phyloP scores from a whole-genome alignment of 2,797 vertebrate genomes.

The Argya squamiceps region DNA sequence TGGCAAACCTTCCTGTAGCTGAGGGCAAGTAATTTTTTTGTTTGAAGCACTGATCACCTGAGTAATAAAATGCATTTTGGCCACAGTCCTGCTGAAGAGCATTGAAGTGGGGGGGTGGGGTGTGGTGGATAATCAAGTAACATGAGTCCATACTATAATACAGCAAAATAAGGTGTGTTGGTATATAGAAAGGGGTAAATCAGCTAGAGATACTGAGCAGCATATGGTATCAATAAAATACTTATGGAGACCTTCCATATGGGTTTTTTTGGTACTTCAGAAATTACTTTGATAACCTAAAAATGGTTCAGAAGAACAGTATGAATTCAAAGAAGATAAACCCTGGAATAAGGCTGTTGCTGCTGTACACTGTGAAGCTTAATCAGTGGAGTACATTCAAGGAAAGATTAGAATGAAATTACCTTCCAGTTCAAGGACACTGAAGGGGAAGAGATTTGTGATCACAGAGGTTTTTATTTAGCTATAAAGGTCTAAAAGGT shows the following conservation, averaged over 20 bases:
- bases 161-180: neutral
- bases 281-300: neutral
- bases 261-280: neutral
- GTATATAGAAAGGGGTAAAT: neutral
- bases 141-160: neutral
- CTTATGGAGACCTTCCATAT: neutral
- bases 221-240: neutral
- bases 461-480: neutral
- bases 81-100: neutral
- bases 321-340: neutral
- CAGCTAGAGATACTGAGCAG: neutral
- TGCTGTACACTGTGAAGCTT: neutral
- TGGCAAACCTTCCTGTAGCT: neutral
- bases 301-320: neutral
- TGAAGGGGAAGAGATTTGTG: neutral
- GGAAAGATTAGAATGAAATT: neutral
- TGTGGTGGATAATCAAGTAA: neutral
- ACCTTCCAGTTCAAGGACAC: neutral
- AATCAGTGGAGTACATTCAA: neutral
- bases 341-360: neutral
- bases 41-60: neutral
- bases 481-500: neutral
- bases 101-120: neutral
- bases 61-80: neutral
- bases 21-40: neutral